These are phyloP conservation scores for Hippasteria phrygiana DNA, from an alignment of 53 echinoderm and acorn worm genomes.

Conservation along the genomic window DNA sequence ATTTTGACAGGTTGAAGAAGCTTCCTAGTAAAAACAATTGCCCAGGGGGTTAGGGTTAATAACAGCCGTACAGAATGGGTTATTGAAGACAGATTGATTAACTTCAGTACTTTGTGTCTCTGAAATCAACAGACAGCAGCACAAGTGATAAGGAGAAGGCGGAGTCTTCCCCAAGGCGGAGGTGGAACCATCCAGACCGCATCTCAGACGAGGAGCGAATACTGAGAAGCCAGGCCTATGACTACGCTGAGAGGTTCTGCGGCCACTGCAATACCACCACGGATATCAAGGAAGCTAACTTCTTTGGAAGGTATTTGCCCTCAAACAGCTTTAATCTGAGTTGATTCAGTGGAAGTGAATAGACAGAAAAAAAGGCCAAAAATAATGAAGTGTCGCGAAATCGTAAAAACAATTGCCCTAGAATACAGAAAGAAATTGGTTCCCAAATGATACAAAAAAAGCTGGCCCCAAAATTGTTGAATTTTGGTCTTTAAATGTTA, in stretches of 20 bases:
- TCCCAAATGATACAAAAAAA: no score
- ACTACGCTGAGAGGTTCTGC: slow-evolving; percentile 91
- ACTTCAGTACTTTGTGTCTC: neutral
- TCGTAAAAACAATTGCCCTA: no score
- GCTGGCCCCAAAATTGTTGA: no score
- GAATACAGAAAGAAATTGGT: no score
- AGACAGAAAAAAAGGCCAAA: no score
- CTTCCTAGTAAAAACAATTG: no score
- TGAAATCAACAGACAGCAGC: slow-evolving; percentile 32
- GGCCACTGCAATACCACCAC: slow-evolving; percentile 99
- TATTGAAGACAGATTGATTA: neutral
- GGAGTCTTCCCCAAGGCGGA: slow-evolving; percentile 57
- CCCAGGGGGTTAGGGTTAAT: no score
- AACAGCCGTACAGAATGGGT: no score
- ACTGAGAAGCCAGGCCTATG: slow-evolving; percentile 73
- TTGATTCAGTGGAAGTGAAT: neutral
- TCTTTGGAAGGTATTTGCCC: slow-evolving; percentile 89
- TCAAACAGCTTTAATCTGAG: neutral
- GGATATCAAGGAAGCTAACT: slow-evolving; percentile 99
- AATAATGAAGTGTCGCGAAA: no score
- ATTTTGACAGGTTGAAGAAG: no score
- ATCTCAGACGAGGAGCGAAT: slow-evolving; percentile 82
- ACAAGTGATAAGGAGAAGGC: slow-evolving; percentile 69
- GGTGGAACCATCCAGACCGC: slow-evolving; percentile 50
- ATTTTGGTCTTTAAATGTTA: no score